Percentiles rank a stretch among this genome's conserved stretches.
These are phyloP conservation scores for Bos indicus DNA, from an alignment of 2,113 vertebrate genomes.

Conservation along the genomic window DNA sequence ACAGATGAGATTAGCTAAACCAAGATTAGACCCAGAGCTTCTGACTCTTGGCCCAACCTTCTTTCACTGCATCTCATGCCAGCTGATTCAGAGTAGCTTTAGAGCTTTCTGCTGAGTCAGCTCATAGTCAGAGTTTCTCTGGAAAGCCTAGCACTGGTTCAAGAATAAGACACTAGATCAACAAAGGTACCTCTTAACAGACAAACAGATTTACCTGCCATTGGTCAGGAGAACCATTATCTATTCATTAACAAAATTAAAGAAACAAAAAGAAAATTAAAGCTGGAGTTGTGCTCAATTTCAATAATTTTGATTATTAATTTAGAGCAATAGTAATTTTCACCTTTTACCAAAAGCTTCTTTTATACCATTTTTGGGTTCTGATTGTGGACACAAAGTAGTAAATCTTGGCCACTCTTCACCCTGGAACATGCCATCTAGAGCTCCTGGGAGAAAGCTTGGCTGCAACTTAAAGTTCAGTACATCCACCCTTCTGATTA, in stretches of 20 bases:
- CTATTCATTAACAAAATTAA: not conserved
- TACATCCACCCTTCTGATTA: not conserved
- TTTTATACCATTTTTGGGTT: not conserved
- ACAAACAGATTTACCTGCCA: not conserved
- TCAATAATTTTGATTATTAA: not conserved
- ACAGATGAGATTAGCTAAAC: not conserved
- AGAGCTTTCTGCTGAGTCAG: not conserved
- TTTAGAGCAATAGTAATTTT: not conserved
- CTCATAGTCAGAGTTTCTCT: not conserved
- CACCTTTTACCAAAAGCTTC: not conserved
- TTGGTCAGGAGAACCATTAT: not conserved
- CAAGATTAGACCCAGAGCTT: not conserved
- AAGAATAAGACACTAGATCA: not conserved
- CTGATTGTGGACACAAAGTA: not conserved
- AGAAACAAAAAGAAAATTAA: not conserved
- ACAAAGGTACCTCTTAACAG: not conserved
- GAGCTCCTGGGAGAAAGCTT: not conserved
- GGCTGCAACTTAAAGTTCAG: not conserved
- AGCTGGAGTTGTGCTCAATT: not conserved
- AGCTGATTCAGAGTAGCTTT: not conserved
- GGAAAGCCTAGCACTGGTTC: not conserved
- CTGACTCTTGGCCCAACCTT: not conserved
- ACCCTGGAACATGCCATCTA: not conserved
- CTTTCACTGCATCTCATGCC: not conserved
- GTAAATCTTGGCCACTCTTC: not conserved